These are phyloP conservation scores for Bujurquina vittata DNA, from an alignment of 2,113 vertebrate genomes.

Conservation along the genomic window DNA sequence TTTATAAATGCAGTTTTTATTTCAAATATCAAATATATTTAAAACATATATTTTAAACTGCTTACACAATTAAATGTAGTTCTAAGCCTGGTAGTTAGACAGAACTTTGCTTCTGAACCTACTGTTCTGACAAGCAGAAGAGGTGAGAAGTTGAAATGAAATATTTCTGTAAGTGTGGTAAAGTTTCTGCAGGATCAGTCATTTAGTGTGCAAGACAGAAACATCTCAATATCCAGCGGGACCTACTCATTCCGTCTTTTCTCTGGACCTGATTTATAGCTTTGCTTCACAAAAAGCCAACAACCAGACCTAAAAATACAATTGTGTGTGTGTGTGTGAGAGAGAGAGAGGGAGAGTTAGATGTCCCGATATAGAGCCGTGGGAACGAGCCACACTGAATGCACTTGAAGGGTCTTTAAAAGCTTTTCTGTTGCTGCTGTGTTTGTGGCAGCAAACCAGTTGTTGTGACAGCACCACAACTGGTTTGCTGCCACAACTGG, in stretches of 20 bases:
- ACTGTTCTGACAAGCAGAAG: background rate
- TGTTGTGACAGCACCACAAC: background rate
- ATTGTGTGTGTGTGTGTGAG: background rate
- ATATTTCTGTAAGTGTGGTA: background rate
- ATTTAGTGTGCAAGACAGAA: background rate
- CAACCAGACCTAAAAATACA: conserved; percentile 53
- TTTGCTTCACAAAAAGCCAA: conserved; percentile 47
- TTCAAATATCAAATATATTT: too few relatives aligned
- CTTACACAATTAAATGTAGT: background rate
- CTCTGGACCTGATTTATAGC: conserved; percentile 51
- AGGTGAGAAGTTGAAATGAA: background rate
- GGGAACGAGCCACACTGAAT: conserved; percentile 50
- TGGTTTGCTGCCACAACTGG: conserved; percentile 21
- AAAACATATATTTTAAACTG: background rate
- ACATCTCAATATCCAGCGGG: conserved; percentile 18
- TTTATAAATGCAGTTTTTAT: background rate
- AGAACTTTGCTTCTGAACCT: background rate
- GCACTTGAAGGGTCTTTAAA: conserved; percentile 11
- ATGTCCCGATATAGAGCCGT: conserved; percentile 57
- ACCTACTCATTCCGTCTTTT: conserved; percentile 28
- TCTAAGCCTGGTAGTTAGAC: background rate
- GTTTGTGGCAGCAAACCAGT: conserved; percentile 18
- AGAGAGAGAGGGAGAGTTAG: background rate
- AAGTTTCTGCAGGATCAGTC: background rate
- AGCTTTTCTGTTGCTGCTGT: background rate